Conservation (phyloP, 2,888 invertebrate genomes). For the Atrina japonica region DNA sequence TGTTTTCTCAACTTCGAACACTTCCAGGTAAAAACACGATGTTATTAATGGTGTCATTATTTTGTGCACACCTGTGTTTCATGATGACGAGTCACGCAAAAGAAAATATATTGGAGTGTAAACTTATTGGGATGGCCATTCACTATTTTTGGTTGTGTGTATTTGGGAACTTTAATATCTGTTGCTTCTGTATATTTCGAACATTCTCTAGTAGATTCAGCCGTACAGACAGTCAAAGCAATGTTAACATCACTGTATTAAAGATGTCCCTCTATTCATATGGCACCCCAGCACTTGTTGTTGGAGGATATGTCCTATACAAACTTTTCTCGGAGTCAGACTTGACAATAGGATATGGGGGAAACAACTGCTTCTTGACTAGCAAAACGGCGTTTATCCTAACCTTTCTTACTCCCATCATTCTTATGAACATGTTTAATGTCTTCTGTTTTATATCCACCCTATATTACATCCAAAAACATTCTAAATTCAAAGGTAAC, state of each 20-base stretch:
- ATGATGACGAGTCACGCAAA: not conserved
- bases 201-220: constrained; percentile 27
- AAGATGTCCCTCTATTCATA: constrained; percentile 13
- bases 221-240: not conserved
- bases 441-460: constrained; percentile 28
- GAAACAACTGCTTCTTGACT: constrained; percentile 27
- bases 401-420: constrained; percentile 27
- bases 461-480: constrained; percentile 42
- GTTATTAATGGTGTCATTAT: constrained; percentile 28
- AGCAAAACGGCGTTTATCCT: constrained; percentile 17
- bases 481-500: constrained; percentile 38
- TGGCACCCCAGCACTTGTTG: constrained; percentile 16
- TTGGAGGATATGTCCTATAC: too few relatives aligned
- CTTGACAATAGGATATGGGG: constrained; percentile 31
- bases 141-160: constrained; percentile 38
- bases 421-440: constrained; percentile 23
- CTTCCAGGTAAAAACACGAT: constrained; percentile 41
- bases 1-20: constrained; percentile 33
- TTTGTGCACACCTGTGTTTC: constrained; percentile 21
- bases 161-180: constrained; percentile 25
- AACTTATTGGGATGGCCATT: constrained; percentile 10
- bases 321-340: too few relatives aligned
- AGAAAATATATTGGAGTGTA: not conserved
- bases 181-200: constrained; percentile 39
- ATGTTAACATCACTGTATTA: constrained; percentile 3